Conservation (phyloP, 1,140 invertebrate genomes). For the Hormaphis cornu region DNA sequence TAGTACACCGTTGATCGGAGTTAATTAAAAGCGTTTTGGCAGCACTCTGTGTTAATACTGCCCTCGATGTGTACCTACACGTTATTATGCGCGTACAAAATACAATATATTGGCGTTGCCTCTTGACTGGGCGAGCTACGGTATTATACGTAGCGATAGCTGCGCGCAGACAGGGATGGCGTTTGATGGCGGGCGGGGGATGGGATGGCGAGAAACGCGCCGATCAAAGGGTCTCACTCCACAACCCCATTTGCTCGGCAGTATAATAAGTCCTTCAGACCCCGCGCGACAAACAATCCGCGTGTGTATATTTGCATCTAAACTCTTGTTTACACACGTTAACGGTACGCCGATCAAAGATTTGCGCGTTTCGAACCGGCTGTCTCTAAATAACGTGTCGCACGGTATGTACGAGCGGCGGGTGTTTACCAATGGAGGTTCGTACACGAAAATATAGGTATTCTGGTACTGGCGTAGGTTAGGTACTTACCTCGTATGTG, state of each 20-base stretch:
- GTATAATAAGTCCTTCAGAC: constrained; percentile 18
- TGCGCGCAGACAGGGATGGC: too few relatives aligned
- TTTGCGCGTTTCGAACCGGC: too few relatives aligned
- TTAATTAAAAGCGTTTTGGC: constrained; percentile 14
- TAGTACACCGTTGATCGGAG: not conserved
- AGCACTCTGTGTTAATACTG: not conserved
- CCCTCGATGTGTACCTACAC: not conserved
- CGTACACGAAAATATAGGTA: too few relatives aligned
- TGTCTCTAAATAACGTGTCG: too few relatives aligned
- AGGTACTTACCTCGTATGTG: not conserved
- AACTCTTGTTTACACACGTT: constrained; percentile 32
- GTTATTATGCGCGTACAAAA: not conserved
- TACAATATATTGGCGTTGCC: not conserved
- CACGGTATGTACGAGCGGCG: too few relatives aligned
- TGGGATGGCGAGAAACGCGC: too few relatives aligned
- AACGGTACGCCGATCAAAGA: constrained; percentile 29
- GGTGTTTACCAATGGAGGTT: too few relatives aligned
- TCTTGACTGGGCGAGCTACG: not conserved
- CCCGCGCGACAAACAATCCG: constrained; percentile 22
- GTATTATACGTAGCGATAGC: too few relatives aligned
- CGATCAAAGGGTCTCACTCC: not conserved
- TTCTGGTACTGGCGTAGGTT: too few relatives aligned
- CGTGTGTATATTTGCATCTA: constrained; percentile 27
- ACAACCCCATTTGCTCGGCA: too few relatives aligned
- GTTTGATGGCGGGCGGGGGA: too few relatives aligned